Evolutionary conservation across 1,140 invertebrate genomes (phyloP).

Genomic region (Scaptodrosophila lebanonensis): DNA sequence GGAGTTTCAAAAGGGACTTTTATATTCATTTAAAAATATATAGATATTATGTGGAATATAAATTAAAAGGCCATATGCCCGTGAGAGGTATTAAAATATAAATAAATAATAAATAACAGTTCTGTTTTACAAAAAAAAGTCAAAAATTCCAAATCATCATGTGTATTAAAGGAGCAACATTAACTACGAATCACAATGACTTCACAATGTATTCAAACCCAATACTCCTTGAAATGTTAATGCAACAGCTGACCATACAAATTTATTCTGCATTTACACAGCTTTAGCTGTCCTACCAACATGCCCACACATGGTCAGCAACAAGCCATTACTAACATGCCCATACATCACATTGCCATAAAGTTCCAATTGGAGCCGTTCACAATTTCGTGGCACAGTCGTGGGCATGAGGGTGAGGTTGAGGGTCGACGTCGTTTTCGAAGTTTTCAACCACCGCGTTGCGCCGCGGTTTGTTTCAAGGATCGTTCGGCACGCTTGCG

Average conservation of each 20-base stretch:
- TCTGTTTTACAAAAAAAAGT: too few species aligned
- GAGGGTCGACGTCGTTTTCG: background rate
- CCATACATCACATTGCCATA: constrained; percentile 2
- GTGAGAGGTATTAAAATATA: too few species aligned
- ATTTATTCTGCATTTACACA: background rate
- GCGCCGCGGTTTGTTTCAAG: constrained; percentile 1
- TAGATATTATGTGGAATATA: too few species aligned
- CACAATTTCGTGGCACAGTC: constrained; percentile 23
- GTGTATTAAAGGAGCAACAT: too few species aligned
- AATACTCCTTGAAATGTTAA: background rate
- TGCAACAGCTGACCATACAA: too few species aligned
- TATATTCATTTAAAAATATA: too few species aligned
- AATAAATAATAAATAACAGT: too few species aligned
- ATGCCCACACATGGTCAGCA: constrained; percentile 49
- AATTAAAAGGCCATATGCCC: too few species aligned
- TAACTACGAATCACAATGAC: too few species aligned
- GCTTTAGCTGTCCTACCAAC: constrained; percentile 26
- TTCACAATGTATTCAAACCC: too few species aligned
- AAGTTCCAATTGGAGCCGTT: constrained; percentile 45
- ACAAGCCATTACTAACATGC: constrained; percentile 21
- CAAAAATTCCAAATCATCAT: too few species aligned
- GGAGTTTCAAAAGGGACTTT: too few species aligned
- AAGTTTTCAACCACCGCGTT: constrained; percentile 36
- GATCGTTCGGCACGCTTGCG: constrained; percentile 39
- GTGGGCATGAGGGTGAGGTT: constrained; percentile 35